Percentiles rank a stretch among this genome's conserved stretches.
Evolutionary conservation across 2,113 vertebrate species (phyloP).

Genomic region (Cisticola juncidis): DNA sequence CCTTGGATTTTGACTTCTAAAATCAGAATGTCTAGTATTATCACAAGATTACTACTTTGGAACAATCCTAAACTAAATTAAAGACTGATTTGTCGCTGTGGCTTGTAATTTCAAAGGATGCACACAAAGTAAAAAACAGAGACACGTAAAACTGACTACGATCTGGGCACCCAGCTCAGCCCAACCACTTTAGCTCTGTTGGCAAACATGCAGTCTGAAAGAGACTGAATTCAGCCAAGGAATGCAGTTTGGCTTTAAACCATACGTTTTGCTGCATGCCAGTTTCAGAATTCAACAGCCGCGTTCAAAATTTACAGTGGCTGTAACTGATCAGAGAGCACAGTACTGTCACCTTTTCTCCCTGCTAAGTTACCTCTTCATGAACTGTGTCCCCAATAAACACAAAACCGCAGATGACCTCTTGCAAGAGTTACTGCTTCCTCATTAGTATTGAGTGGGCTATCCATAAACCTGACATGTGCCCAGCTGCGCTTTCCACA

Average conservation of each 20-base stretch:
- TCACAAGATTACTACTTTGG: neutral
- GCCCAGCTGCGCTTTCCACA: neutral
- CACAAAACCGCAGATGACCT: neutral
- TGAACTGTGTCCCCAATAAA: neutral
- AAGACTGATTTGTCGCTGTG: neutral
- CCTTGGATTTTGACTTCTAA: neutral
- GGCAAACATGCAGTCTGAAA: neutral
- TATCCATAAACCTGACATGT: neutral
- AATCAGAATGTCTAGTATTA: neutral
- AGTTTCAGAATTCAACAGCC: neutral
- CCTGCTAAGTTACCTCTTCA: neutral
- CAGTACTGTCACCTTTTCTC: neutral
- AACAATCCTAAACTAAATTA: neutral
- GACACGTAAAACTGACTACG: neutral
- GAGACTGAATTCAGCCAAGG: neutral
- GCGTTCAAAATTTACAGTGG: neutral
- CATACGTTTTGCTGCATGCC: neutral
- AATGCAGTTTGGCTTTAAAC: neutral
- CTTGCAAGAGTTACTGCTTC: neutral
- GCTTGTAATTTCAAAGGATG: neutral
- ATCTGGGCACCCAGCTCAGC: neutral
- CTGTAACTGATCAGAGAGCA: neutral
- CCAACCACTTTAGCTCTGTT: neutral
- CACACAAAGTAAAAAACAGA: neutral
- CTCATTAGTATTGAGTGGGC: neutral